A percentile compares a stretch with the other conserved stretches of the same genome.
These are phyloP conservation scores for Psittacula echo DNA, from an alignment of 2,797 vertebrate species.

Conservation along the genomic window DNA sequence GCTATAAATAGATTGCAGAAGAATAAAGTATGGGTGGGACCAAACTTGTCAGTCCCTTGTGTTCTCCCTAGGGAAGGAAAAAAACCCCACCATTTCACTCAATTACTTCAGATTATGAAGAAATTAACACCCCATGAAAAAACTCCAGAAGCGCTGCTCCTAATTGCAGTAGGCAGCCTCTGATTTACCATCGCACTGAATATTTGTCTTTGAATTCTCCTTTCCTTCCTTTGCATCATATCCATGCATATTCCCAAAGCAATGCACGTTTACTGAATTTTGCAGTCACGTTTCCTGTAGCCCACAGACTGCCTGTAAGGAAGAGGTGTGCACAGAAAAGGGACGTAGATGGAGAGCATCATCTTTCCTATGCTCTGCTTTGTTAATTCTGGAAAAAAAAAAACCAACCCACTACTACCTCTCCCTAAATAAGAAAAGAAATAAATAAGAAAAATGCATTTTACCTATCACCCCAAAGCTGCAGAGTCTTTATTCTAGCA, in stretches of 20 bases:
- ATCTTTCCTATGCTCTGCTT: background rate
- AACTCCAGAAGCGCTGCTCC: background rate
- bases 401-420: background rate
- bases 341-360: background rate
- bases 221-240: constrained; percentile 13
- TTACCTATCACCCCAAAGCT: background rate
- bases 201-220: constrained; percentile 59
- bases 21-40: constrained; percentile 45
- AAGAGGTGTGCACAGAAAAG: background rate
- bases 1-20: constrained; percentile 60
- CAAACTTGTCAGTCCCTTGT: constrained; percentile 15
- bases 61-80: background rate
- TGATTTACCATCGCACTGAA: constrained; percentile 9
- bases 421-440: background rate
- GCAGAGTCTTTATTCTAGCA: background rate
- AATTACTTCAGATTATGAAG: constrained; percentile 44
- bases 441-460: background rate
- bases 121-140: constrained; percentile 58
- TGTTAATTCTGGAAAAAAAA: background rate
- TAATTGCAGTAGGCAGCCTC: constrained; percentile 19
- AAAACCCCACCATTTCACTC: background rate
- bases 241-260: background rate
- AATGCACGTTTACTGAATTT: background rate
- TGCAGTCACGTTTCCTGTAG: background rate
- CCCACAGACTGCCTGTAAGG: background rate